These are phyloP conservation scores for Drosophila pandora DNA, from an alignment of 1,140 invertebrate genomes.

Conservation along the genomic window DNA sequence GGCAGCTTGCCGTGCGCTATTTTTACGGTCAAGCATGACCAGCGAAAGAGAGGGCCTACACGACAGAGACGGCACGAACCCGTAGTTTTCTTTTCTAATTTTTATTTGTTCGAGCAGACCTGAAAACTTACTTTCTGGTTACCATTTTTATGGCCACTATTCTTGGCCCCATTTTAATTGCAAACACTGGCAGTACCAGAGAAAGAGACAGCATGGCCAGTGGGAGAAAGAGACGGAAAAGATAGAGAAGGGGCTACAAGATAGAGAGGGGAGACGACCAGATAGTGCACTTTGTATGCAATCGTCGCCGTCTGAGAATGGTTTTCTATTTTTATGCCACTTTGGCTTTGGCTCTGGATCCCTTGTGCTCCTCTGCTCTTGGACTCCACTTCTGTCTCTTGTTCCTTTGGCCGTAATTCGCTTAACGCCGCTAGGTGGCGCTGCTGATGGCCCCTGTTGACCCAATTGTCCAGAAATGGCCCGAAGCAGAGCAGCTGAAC, in stretches of 20 bases:
- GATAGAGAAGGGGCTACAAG: background rate
- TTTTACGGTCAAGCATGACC: constrained; percentile 59
- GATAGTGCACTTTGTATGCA: constrained; percentile 72
- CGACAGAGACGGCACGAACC: background rate
- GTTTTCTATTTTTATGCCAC: constrained; percentile 77
- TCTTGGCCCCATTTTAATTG: constrained; percentile 75
- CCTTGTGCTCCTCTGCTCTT: background rate
- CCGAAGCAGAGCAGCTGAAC: constrained; percentile 13
- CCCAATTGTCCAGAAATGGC: constrained; percentile 64
- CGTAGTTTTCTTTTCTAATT: constrained; percentile 60
- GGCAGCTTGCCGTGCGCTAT: constrained; percentile 14
- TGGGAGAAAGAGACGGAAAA: background rate
- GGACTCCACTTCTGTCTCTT: background rate
- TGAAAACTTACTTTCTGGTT: constrained; percentile 45
- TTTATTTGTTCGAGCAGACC: constrained; percentile 60
- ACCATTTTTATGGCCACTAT: constrained; percentile 56
- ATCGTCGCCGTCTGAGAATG: constrained; percentile 39
- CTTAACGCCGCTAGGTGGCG: constrained; percentile 74
- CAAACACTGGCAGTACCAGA: constrained; percentile 31
- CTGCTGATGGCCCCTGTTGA: constrained; percentile 65
- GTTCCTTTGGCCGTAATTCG: constrained; percentile 56
- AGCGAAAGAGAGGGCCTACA: constrained; percentile 13
- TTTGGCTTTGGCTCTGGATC: constrained; percentile 38
- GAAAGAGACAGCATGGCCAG: background rate
- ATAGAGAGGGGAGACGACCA: background rate